Base-by-base conservation (phyloP, 2,113 vertebrate species). In the Dissostichus mawsoni region DNA sequence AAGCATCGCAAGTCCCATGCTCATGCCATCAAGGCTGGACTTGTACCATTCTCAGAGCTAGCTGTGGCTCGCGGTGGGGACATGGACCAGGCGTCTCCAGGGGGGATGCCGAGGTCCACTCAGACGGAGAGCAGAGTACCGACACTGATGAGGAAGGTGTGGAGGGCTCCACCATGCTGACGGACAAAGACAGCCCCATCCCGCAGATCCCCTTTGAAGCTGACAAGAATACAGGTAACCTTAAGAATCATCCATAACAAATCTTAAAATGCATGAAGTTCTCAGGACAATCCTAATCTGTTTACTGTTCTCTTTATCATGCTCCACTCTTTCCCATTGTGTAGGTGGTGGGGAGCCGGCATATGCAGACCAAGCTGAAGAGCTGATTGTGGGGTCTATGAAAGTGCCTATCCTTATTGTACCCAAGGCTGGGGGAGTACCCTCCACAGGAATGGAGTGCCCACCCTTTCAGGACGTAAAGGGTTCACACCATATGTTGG, bases 1-100 rank as follows among this genome's bases (percentile, higher is more conserved):
- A 99, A 99, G 94, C 98, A 99, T 91, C 96, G 98, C 85, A 99
- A 99, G 88, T 99, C 98, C 36, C 98, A 99, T 62, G 98, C 98
- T 75, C 98, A 99, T 75, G 98, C 98, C 80, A 99, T 99, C 92
- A 99, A 99, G 95, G 98, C 98, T n/a, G 98, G 98, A 56, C 90
- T 99, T 56, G 97, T 98, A 82, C 98, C 98, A 33, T 99, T 97
- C 91, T 97, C 97, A 10, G 98, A 99, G 78, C 94, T 97, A 20
- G 95, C 96, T 8, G 95, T 95, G 70, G 94, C 95, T 66, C 97
- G 96, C 25, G 20, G 96, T 9, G 93, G 96, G 85, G 97, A 98
- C 70, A 87, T 96, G 1, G 97, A 98, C 91, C 96, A 96, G 74
- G 94, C 95, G 52, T 99, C 96, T 78, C 96, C 96, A 0, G 94